Conservation (phyloP, 2,113 vertebrate species). For the Hemibagrus wyckioides region DNA sequence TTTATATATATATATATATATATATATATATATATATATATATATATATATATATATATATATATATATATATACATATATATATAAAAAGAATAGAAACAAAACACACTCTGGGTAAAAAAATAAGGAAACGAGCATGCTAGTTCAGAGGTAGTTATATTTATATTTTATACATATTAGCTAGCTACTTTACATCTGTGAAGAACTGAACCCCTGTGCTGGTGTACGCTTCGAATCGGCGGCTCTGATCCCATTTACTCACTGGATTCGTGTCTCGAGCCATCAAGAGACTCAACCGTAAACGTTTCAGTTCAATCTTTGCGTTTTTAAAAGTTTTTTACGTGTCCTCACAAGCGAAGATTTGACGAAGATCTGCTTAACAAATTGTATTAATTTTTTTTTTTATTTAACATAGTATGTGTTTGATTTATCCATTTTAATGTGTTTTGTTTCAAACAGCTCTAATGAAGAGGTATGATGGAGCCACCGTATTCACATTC, state of each 20-base stretch:
- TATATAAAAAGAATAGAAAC: slow-evolving; percentile 67
- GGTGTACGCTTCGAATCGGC: slow-evolving; percentile 36
- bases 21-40: too few relatives aligned
- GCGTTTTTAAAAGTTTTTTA: neutral
- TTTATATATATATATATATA: too few relatives aligned
- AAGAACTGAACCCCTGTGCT: slow-evolving; percentile 51
- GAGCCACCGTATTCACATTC: slow-evolving; percentile 42
- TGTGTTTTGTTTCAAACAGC: neutral
- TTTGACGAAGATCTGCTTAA: neutral
- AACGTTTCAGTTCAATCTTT: neutral
- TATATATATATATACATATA: too few relatives aligned
- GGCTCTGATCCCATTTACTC: neutral
- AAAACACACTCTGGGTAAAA: slow-evolving; percentile 66
- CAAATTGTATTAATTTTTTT: neutral
- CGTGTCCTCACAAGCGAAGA: neutral
- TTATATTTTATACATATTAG: slow-evolving; percentile 74
- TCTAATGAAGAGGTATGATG: neutral
- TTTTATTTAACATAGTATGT: neutral
- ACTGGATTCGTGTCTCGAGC: neutral
- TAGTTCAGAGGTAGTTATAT: slow-evolving; percentile 82
- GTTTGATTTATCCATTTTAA: slow-evolving; percentile 1
- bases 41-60: too few relatives aligned
- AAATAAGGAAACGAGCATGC: slow-evolving; percentile 67
- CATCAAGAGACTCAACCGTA: neutral
- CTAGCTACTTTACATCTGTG: slow-evolving; percentile 67